A percentile compares a stretch with the other conserved stretches of the same genome.
Evolutionary conservation across 2,888 invertebrate genomes (phyloP).

Genomic region (Pristionchus maxplancki): DNA sequence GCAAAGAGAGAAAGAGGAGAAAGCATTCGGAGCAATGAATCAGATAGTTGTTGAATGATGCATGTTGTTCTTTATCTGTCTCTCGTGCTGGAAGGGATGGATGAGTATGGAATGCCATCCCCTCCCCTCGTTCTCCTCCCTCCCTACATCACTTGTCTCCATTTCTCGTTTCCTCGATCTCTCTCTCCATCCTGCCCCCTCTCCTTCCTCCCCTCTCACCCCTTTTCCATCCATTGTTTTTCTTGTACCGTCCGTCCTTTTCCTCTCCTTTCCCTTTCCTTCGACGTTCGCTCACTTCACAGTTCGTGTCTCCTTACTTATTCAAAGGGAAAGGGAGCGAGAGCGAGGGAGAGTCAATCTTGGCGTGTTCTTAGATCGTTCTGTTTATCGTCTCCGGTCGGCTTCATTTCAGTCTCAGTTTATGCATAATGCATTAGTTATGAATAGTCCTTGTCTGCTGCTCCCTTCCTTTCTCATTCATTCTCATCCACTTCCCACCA

Average conservation of each 20-base stretch:
- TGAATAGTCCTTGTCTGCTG: not conserved
- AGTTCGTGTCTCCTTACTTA: not conserved
- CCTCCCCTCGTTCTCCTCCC: not conserved
- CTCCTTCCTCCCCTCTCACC: not conserved
- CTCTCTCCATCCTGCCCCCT: not conserved
- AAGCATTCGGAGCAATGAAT: not conserved
- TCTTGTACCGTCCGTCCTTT: not conserved
- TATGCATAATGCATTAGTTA: not conserved
- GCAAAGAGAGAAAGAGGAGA: not conserved
- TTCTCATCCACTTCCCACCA: not conserved
- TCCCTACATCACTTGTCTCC: not conserved
- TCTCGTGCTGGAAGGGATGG: not conserved
- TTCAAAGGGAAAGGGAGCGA: not conserved
- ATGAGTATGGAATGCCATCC: not conserved
- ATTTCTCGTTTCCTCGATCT: not conserved
- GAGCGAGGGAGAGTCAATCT: not conserved
- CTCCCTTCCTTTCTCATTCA: not conserved
- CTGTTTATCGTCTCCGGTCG: not conserved
- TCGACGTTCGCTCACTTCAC: not conserved
- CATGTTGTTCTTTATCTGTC: not conserved
- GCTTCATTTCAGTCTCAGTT: not conserved
- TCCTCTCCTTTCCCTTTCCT: not conserved
- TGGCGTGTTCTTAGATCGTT: not conserved
- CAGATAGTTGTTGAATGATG: not conserved
- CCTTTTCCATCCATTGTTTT: not conserved